Base-by-base conservation (phyloP, 2,888 invertebrate genomes). In the Heliconius cydno region DNA sequence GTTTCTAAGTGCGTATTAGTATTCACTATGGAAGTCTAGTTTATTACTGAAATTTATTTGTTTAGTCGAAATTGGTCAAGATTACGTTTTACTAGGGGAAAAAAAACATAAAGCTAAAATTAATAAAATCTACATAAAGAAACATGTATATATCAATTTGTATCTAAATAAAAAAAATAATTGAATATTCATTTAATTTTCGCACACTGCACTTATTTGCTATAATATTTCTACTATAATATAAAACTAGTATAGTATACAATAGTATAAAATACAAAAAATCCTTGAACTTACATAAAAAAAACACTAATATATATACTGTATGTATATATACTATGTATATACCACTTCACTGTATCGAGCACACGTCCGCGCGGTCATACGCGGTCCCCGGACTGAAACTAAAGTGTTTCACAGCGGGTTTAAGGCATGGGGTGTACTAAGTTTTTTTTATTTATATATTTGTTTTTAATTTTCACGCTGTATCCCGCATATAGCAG, bases 391-490 rank as follows among this genome's bases (percentile, higher is more conserved):
- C 85, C 86, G 84, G 82, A 87, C 87, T 87, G 87, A 87, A 86
- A 86, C 85, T 86, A 86, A 86, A 86, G 85, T 86, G 81, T 82
- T 86, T 86, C 86, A 86, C 86, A 82, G 80, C 78, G 82, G 81
- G 75, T 70, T 38, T 78, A 77, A 19, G 52, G 15, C 25, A 25
- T 71, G 68, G n/a, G 79, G 38, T 66, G 80, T 81, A 83, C 78
- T 65, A 28, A 52, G 72, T 12, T 71, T 15, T 46, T 46, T 28
- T 46, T 46, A 30, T 19, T 30, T 30, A 52, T 34, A 30, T 72
- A 3, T 57, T 52, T 30, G 25, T 34, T 60, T 57, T n/a, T 60
- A 60, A 63, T n/a, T 12, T 12, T 63, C n/a, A 60, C n/a, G 9
- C n/a, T n/a, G 1, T n/a, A 10, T n/a, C 9, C 57, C 22, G 10